Conservation (phyloP, 1,140 invertebrate species). For the Campodea augens region DNA sequence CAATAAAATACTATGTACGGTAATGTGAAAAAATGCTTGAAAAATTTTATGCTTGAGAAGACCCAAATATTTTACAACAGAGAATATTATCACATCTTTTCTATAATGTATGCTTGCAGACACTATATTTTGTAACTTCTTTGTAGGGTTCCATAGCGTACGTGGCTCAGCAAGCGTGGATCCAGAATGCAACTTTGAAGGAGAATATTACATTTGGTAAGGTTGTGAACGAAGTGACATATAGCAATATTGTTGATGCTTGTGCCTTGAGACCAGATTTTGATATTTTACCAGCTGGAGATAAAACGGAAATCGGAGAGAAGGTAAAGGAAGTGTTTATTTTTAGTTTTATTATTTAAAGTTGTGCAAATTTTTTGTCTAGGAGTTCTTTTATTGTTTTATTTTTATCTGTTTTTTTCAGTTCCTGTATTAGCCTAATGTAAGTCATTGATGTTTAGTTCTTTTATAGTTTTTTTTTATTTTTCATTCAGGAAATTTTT, state of each 20-base stretch:
- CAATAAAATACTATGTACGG: too few relatives aligned
- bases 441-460: background rate
- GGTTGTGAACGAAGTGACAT: slow-evolving; percentile 42
- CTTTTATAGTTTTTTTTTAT: background rate
- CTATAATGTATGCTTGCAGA: too few relatives aligned
- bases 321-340: slow-evolving; percentile 31
- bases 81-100: too few relatives aligned
- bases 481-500: background rate
- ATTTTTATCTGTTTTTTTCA: background rate
- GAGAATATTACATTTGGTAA: slow-evolving; percentile 74
- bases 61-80: too few relatives aligned
- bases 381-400: background rate
- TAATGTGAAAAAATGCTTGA: too few relatives aligned
- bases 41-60: too few relatives aligned
- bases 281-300: slow-evolving; percentile 69
- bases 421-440: background rate
- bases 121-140: too few relatives aligned
- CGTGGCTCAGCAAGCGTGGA: slow-evolving; percentile 86
- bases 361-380: background rate
- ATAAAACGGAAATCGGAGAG: slow-evolving; percentile 83
- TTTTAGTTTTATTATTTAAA: background rate
- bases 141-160: slow-evolving; percentile 58
- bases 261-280: slow-evolving; percentile 71
- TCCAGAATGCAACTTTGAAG: slow-evolving; percentile 71
- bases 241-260: slow-evolving; percentile 61